phyloP scores from a whole-genome alignment of 2,888 invertebrate species.

The Cloeon dipterum region DNA sequence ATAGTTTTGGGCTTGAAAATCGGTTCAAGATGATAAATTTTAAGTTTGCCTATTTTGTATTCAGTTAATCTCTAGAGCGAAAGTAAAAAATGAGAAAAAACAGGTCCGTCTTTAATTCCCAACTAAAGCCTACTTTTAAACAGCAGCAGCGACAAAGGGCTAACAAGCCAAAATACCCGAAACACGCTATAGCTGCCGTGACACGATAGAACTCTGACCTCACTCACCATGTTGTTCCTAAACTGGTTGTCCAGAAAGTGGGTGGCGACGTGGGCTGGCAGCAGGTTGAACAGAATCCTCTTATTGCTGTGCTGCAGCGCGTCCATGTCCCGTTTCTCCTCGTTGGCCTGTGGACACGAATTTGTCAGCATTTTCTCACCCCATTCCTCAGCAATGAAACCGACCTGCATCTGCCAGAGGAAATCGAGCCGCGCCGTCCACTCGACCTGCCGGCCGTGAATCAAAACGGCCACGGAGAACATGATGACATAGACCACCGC shows the following conservation, averaged over 20 bases:
- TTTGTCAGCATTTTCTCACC: neutral
- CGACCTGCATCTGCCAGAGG: slow-evolving; percentile 43
- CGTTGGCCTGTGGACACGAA: slow-evolving; percentile 36
- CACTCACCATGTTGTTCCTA: slow-evolving; percentile 60
- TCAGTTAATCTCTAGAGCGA: too few relatives aligned
- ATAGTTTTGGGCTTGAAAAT: too few relatives aligned
- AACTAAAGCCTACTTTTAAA: too few relatives aligned
- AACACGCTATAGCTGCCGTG: too few relatives aligned
- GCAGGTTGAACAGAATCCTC: slow-evolving; percentile 66
- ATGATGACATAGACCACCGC: slow-evolving; percentile 59
- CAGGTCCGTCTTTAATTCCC: too few relatives aligned
- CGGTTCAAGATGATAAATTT: too few relatives aligned
- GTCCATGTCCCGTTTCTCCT: slow-evolving; percentile 82
- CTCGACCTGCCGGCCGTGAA: slow-evolving; percentile 61
- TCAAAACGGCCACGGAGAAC: slow-evolving; percentile 57
- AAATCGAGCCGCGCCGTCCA: slow-evolving; percentile 69
- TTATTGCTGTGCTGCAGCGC: slow-evolving; percentile 75
- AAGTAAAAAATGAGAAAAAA: too few relatives aligned
- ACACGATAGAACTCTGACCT: too few relatives aligned
- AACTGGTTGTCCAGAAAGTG: slow-evolving; percentile 81
- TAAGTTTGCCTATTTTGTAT: too few relatives aligned
- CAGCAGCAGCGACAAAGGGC: too few relatives aligned
- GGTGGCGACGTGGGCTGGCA: slow-evolving; percentile 78
- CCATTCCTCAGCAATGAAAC: neutral
- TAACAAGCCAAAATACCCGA: too few relatives aligned